Conservation (phyloP, 2,888 invertebrate genomes). For the Ophion costatus region DNA sequence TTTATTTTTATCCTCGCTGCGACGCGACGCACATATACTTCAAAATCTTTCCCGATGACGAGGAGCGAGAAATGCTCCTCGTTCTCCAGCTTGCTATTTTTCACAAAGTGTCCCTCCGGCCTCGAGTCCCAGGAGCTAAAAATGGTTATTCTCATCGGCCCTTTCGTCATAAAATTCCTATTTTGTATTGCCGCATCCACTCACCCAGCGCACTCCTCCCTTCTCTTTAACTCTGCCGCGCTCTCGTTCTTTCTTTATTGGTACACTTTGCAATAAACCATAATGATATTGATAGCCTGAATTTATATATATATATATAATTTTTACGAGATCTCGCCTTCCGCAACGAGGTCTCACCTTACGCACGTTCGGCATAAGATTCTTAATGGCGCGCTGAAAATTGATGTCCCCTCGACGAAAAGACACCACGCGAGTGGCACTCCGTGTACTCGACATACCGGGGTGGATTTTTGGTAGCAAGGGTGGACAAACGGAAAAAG, state of each 20-base stretch:
- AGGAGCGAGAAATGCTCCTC: constrained; percentile 29
- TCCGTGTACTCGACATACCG: no score
- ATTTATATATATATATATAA: constrained; percentile 68
- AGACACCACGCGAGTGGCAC: no score
- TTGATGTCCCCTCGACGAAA: constrained; percentile 1
- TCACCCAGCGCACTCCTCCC: not conserved
- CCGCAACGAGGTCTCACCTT: not conserved
- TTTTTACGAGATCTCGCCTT: constrained; percentile 75
- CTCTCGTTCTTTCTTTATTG: no score
- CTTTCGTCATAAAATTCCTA: constrained; percentile 5
- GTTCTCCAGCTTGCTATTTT: not conserved
- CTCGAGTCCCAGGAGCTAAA: not conserved
- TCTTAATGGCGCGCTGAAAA: constrained; percentile 19
- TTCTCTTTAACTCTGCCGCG: no score
- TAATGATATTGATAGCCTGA: constrained; percentile 23
- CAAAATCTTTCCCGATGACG: constrained; percentile 50
- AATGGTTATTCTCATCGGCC: constrained; percentile 1
- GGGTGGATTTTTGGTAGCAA: no score
- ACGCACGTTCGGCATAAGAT: constrained; percentile 40
- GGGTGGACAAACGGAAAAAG: no score
- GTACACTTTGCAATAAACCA: not conserved
- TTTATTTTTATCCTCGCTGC: constrained; percentile 36
- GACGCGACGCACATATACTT: constrained; percentile 54
- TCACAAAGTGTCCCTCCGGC: not conserved
- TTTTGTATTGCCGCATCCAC: not conserved